Base-by-base conservation (phyloP, 2,888 invertebrate genomes). In the Hylaea fasciaria region DNA sequence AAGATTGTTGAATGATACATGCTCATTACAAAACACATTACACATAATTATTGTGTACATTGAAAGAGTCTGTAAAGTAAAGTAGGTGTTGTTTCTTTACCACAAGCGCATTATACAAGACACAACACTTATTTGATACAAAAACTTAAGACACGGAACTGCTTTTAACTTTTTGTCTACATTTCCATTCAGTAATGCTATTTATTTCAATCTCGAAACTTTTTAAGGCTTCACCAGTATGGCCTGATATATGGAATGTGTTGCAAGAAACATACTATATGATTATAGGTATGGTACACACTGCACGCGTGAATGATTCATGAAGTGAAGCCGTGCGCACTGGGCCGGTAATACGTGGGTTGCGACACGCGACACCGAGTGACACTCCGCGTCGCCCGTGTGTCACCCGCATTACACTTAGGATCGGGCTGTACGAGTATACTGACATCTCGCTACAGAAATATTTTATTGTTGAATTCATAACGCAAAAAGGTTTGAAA, bases 301-400 rank as follows among this genome's bases (percentile, higher is more conserved):
- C 13, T 9, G 48, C 61, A 68, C 65, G 66, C 74, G 76, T 78
- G 78, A 77, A 77, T 80, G 81, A 82, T 81, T 82, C 79, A 83
- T 76, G 76, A 65, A 70, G 69, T 69, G 71, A 69, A 68, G 68
- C 67, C 70, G 66, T 68, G 73, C 71, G 78, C 76, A 80, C 68
- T 75, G 76, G 75, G 71, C 69, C 68, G 72, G 72, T 70, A 73
- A 69, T 59, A 73, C 73, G 78, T 76, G 73, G 80, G 74, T 70
- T 70, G 71, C 68, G 73, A 72, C 68, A 66, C 49, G 67, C 65
- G 62, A 55, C 66, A 53, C 51, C 60, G 64, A 54, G 53, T 57
- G 54, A 45, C 57, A 48, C 47, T 48, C 12, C 58, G 44, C 29
- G 46, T 47, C 59, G 53, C 58, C 45, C 45, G 48, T 54, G 47